Conservation (phyloP, 2,113 vertebrate genomes). For the Sclerurus mexicanus region DNA sequence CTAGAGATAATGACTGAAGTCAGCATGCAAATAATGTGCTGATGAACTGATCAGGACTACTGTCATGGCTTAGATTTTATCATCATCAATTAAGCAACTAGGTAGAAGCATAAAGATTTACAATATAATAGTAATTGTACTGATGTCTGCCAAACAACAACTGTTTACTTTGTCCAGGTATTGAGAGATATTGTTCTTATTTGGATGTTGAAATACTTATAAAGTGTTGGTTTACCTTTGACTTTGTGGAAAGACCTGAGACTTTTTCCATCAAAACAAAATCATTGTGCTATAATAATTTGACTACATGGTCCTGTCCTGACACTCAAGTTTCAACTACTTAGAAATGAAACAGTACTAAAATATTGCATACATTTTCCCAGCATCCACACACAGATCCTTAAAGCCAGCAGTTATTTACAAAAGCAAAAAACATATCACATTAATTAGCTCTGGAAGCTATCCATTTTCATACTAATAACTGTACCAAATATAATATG, state of each 20-base stretch:
- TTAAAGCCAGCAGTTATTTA: slow-evolving; percentile 60
- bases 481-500: not conserved
- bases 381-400: slow-evolving; percentile 32
- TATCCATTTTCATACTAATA: not conserved
- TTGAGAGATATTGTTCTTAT: not conserved
- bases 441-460: slow-evolving; percentile 27
- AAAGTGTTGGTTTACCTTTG: slow-evolving; percentile 33
- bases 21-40: not conserved
- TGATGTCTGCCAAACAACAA: not conserved
- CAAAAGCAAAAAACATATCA: slow-evolving; percentile 50
- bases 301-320: not conserved
- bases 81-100: not conserved
- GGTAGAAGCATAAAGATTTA: not conserved
- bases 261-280: slow-evolving; percentile 40
- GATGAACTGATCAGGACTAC: not conserved
- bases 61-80: not conserved
- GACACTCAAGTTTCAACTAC: slow-evolving; percentile 5
- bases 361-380: slow-evolving; percentile 9
- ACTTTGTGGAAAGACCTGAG: not conserved
- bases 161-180: not conserved
- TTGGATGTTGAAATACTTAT: slow-evolving; percentile 10
- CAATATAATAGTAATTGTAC: not conserved
- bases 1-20: not conserved
- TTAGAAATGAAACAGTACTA: slow-evolving; percentile 56
- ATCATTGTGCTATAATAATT: not conserved